Conservation (phyloP, 2,113 vertebrate species). For the Sorex araneus region DNA sequence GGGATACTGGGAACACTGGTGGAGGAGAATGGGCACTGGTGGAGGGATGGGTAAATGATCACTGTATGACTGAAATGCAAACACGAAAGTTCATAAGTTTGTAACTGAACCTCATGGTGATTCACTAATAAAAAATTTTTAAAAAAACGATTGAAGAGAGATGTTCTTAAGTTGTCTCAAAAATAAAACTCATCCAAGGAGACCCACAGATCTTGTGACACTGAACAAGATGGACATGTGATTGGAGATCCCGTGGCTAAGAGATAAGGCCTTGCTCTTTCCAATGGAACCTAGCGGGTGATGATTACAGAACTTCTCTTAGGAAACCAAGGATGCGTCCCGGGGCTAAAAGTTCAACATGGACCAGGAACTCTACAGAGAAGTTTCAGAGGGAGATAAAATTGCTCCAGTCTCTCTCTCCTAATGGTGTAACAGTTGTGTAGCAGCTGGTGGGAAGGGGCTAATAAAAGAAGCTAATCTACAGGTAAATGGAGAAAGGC, state of each 20-base stretch:
- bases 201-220: too few species aligned
- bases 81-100: too few species aligned
- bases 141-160: rapidly evolving
- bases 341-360: rapidly evolving
- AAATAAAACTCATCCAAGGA: neutral
- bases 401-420: too few species aligned
- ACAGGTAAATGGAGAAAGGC: neutral
- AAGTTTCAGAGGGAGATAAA: neutral
- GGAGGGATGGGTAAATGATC: too few species aligned
- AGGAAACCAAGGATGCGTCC: neutral
- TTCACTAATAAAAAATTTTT: too few species aligned
- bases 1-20: too few species aligned
- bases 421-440: rapidly evolving
- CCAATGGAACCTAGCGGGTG: neutral
- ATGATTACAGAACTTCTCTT: neutral
- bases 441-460: neutral
- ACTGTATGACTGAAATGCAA: too few species aligned
- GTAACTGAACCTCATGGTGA: too few species aligned
- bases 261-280: neutral
- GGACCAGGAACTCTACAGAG: neutral
- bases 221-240: neutral
- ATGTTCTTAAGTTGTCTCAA: neutral
- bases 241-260: too few species aligned
- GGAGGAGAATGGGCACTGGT: too few species aligned
- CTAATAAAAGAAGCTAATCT: neutral